Base-by-base conservation (phyloP, 2,797 vertebrate species). In the Sebastolobus altivelis region DNA sequence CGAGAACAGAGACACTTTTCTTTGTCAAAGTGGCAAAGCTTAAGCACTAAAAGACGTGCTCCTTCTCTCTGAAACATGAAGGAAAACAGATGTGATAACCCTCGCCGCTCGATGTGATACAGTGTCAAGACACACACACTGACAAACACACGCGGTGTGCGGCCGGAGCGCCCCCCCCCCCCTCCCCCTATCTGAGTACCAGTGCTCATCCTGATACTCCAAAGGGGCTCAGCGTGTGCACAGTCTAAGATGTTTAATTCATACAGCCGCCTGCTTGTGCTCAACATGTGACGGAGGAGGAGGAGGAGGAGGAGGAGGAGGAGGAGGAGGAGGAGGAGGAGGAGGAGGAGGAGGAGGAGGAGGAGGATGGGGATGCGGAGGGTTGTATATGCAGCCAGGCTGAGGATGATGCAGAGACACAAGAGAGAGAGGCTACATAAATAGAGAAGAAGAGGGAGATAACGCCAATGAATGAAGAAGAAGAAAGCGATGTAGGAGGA, bases 161-260 rank as follows among this genome's bases (percentile, higher is more conserved):
- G 87, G 88, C 63, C 89, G 65, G 58, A 81, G 77, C 8, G 18
- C 43, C 43, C 43, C 25, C n/a, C 25, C 25, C 25, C 25, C 25
- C 25, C 25, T 25, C 72, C 77, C 70, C 68, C 60, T 10, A 54
- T 76, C 77, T 58, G 65, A 75, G 74, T 69, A 78, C 85, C 81
- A 88, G 78, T 12, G 84, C 85, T 88, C 79, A 63, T 80, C 68
- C 86, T 78, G 89, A 88, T 87, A 89, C 90, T 85, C 85, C 67
- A 87, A 90, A 89, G 18, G 75, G 54, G 52, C 82, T 83, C 86
- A 77, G 86, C 25, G 37, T 83, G 89, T 4, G 68, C 82, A 38
- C 87, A 38, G 85, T 82, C 83, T 90, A 61, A 87, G 75, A 91
- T 95, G 89, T 94, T 93, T 92, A 90, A 94, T 93, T 93, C 90